A percentile compares a stretch with the other conserved stretches of the same genome.
Conservation (phyloP, 2,113 vertebrate genomes). For the Brachyistius frenatus region DNA sequence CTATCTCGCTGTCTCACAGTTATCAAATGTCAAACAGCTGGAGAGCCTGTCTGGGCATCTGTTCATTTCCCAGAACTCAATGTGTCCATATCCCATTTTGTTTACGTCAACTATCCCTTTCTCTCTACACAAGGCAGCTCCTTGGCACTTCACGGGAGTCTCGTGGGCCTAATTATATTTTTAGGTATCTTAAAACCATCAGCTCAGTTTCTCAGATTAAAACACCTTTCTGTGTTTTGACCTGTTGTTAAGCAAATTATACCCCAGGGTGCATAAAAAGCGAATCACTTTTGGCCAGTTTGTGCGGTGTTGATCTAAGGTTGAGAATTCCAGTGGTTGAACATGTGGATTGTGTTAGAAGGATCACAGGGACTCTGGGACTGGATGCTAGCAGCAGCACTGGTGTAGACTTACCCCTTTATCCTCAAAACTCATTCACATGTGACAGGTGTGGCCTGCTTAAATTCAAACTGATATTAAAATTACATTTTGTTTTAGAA, state of each 20-base stretch:
- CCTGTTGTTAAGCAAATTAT: conserved; percentile 1
- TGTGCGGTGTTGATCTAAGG: conserved; percentile 10
- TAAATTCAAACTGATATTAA: too few species aligned
- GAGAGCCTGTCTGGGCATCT: conserved; percentile 62
- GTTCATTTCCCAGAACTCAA: conserved; percentile 65
- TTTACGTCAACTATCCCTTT: conserved; percentile 66
- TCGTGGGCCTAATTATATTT: conserved; percentile 36
- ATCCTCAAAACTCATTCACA: too few species aligned
- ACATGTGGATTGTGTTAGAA: conserved; percentile 32
- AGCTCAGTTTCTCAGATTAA: conserved; percentile 14
- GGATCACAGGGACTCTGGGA: conserved; percentile 17
- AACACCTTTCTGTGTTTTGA: conserved; percentile 43
- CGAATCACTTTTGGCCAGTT: background rate
- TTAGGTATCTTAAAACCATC: conserved; percentile 38
- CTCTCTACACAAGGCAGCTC: conserved; percentile 26
- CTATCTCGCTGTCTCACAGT: conserved; percentile 66
- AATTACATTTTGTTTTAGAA: too few species aligned
- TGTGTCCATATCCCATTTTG: conserved; percentile 60
- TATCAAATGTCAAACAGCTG: conserved; percentile 80
- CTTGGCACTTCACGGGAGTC: conserved; percentile 29
- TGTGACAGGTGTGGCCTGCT: too few species aligned
- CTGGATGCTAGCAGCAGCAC: background rate
- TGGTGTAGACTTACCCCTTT: background rate
- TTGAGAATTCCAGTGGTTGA: conserved; percentile 27
- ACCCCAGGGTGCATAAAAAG: conserved; percentile 2